phyloP scores from a whole-genome alignment of 2,113 vertebrate genomes.

The Microcebus murinus region DNA sequence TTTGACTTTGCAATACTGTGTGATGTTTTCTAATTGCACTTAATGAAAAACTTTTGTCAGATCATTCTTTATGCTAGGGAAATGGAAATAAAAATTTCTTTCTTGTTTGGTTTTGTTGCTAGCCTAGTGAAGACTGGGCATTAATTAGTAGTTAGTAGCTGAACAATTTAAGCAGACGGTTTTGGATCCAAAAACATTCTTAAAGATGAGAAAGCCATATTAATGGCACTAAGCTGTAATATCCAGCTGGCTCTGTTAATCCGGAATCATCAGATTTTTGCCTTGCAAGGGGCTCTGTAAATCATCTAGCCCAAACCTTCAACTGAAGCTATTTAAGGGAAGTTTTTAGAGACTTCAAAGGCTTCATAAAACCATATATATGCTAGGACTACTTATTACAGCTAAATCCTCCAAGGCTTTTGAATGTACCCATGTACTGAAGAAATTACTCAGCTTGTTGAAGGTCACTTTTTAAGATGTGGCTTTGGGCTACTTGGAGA shows the following conservation, averaged over 20 bases:
- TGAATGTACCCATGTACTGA: constrained; percentile 60
- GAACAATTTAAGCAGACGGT: background rate
- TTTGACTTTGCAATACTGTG: background rate
- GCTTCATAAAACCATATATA: constrained; percentile 59
- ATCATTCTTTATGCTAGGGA: background rate
- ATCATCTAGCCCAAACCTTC: constrained; percentile 52
- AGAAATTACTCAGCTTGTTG: constrained; percentile 74
- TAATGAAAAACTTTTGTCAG: background rate
- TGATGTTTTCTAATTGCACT: background rate
- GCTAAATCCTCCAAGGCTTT: constrained; percentile 72
- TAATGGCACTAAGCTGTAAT: background rate
- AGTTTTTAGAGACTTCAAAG: constrained; percentile 77
- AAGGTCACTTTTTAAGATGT: constrained; percentile 76
- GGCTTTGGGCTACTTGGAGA: constrained; percentile 57
- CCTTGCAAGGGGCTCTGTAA: constrained; percentile 59
- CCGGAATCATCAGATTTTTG: constrained; percentile 57
- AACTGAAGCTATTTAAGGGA: constrained; percentile 68
- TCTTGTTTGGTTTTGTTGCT: constrained; percentile 6
- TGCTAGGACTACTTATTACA: constrained; percentile 68
- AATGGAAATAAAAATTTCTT: background rate
- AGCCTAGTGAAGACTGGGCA: background rate
- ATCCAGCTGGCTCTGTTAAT: constrained; percentile 62
- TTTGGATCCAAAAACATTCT: constrained; percentile 39
- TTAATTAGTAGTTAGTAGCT: constrained; percentile 18
- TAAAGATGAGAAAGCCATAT: constrained; percentile 44